phyloP scores from a whole-genome alignment of 2,113 vertebrate species.

The Ptyas mucosa region DNA sequence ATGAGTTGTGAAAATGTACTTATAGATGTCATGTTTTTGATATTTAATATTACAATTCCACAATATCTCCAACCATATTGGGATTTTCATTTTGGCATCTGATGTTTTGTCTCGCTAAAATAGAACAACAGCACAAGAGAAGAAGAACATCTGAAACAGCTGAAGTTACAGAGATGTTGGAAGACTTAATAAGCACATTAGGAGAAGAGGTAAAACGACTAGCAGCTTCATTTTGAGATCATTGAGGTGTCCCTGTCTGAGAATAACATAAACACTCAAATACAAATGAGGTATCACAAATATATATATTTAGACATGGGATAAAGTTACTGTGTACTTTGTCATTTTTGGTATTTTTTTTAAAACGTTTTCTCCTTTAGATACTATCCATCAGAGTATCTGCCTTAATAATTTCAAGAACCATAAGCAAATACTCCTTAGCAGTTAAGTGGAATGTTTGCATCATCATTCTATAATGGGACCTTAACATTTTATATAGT shows the following conservation, averaged over 20 bases:
- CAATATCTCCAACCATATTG: not conserved
- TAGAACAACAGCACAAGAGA: slow-evolving; percentile 89
- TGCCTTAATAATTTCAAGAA: not conserved
- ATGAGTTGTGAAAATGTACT: not conserved
- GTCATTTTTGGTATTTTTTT: not conserved
- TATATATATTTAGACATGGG: not conserved
- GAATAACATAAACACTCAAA: not conserved
- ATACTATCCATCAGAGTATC: not conserved
- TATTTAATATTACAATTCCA: not conserved
- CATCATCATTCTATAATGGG: not conserved
- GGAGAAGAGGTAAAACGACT: slow-evolving; percentile 86
- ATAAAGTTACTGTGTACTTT: not conserved
- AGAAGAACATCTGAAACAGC: slow-evolving; percentile 79
- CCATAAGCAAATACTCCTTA: not conserved
- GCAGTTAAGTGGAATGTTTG: not conserved
- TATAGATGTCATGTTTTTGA: not conserved
- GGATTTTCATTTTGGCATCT: not conserved
- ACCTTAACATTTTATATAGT: not conserved
- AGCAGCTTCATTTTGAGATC: not conserved
- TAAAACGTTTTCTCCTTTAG: not conserved
- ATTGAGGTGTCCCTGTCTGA: not conserved
- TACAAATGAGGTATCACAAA: not conserved
- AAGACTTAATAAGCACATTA: slow-evolving; percentile 90
- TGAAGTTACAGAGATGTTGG: slow-evolving; percentile 82
- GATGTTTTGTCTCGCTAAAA: slow-evolving; percentile 37